Conservation (phyloP, 35 echinoderm and acorn worm species). For the Ptychodera flava region DNA sequence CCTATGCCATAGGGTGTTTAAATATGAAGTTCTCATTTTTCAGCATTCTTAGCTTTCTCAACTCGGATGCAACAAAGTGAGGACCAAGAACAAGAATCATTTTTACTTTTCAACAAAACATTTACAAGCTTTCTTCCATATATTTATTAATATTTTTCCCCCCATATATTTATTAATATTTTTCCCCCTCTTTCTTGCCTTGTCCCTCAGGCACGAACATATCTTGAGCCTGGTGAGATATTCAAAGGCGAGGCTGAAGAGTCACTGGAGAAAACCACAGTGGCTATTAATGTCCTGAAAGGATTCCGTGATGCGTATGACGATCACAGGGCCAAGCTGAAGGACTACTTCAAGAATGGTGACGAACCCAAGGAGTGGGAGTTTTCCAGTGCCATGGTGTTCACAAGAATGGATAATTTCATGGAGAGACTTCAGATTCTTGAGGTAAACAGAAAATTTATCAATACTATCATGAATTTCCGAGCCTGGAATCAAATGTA, state of each 20-base stretch:
- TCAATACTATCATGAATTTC: too few species aligned
- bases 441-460: slow-evolving; percentile 47
- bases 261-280: slow-evolving; percentile 55
- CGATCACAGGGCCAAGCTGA: slow-evolving; percentile 72
- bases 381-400: slow-evolving; percentile 80
- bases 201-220: slow-evolving; percentile 47
- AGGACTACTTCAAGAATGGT: slow-evolving; percentile 95
- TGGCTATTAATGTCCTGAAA: slow-evolving; percentile 60
- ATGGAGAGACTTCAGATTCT: slow-evolving; percentile 69
- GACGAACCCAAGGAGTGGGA: slow-evolving; percentile 80
- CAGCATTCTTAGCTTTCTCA: too few species aligned
- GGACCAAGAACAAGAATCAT: too few species aligned
- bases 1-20: too few species aligned
- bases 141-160: too few species aligned
- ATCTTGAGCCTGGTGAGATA: slow-evolving; percentile 79
- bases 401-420: slow-evolving; percentile 74
- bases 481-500: too few species aligned
- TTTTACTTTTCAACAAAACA: too few species aligned
- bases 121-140: too few species aligned
- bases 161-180: too few species aligned
- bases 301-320: slow-evolving; percentile 54
- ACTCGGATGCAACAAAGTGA: too few species aligned
- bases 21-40: too few species aligned
- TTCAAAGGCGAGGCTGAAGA: slow-evolving; percentile 97
- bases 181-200: too few species aligned